A percentile compares a stretch with the other conserved stretches of the same genome.
Conservation (phyloP, 2,888 invertebrate species). For the Sicus ferrugineus region DNA sequence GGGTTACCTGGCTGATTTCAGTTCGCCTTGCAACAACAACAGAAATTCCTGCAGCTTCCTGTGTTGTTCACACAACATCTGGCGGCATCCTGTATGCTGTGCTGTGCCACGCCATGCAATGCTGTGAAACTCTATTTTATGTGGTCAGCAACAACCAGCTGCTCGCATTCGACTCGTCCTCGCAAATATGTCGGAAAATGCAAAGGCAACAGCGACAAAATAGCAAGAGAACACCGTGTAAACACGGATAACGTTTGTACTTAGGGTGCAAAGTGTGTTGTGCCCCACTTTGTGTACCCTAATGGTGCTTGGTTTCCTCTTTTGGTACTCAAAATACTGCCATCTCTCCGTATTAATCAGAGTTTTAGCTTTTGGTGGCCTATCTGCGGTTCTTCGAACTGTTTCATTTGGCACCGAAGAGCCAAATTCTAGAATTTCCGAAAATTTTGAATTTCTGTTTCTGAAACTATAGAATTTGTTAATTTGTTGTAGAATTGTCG, state of each 20-base stretch:
- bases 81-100: not conserved
- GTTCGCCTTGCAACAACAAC: slow-evolving; percentile 3
- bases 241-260: slow-evolving; percentile 37
- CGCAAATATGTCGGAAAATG: not conserved
- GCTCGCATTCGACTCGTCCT: not conserved
- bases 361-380: too few species aligned
- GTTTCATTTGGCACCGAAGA: not conserved
- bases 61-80: slow-evolving; percentile 24
- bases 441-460: not conserved
- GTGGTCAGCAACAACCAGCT: slow-evolving; percentile 18
- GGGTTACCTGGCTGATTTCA: not conserved
- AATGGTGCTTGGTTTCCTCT: not conserved
- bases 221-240: slow-evolving; percentile 36
- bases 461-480: not conserved
- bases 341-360: not conserved
- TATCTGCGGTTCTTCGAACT: not conserved
- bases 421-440: too few species aligned
- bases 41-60: not conserved
- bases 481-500: too few species aligned
- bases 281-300: not conserved
- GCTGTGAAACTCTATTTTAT: too few species aligned
- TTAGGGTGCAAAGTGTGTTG: slow-evolving; percentile 11
- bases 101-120: slow-evolving; percentile 20
- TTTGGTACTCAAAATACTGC: not conserved
- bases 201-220: slow-evolving; percentile 11